Evolutionary conservation across 2,797 vertebrate species (phyloP), one percentile per base, ranked within the genome.

Genomic region (Syndactyla subalaris): DNA sequence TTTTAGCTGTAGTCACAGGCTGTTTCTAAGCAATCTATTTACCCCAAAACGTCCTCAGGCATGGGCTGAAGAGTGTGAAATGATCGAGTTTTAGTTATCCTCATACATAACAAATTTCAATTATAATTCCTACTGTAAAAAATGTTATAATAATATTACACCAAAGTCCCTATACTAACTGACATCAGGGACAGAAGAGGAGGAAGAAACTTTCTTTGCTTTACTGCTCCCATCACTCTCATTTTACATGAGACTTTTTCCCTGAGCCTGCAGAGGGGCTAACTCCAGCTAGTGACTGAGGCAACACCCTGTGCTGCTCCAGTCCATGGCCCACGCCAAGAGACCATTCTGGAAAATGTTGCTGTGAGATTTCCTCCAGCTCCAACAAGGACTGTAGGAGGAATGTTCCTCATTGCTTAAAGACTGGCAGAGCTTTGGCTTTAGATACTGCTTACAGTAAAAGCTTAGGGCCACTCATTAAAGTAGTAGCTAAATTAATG

Each of bases 1-100:
- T 98, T 98, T 98, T 97, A 98, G 95, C 97, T 96, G 96, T 97
- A 98, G 97, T 98, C 96, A 95, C 97, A 97, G 96, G 95, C 96
- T 97, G 95, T 96, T 98, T 98, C 97, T 96, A 97, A 98, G 97
- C 97, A 98, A 98, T 98, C 97, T 98, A 97, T 98, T 98, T 98
- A 98, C 97, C 97, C 97, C 96, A 81, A 97, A 98, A 98, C 94
- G 89, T 98, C 97, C 98, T 97, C 96, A 98, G 98, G 97, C 98
- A 96, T 97, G 92, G 96, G 96, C 95, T 86, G 95, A 97, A 97
- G 96, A 97, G 95, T 97, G 95, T 98, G 96, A 98, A 98, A 97
- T 98, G 97, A 98, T 97, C 85, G 96, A 97, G 95, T 98, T 98
- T 98, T 97, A 98, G 97, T 98, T 98, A 97, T 98, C 92, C 92